Evolutionary conservation across 2,113 vertebrate genomes (phyloP).

Genomic region (Hiodon tergisus): DNA sequence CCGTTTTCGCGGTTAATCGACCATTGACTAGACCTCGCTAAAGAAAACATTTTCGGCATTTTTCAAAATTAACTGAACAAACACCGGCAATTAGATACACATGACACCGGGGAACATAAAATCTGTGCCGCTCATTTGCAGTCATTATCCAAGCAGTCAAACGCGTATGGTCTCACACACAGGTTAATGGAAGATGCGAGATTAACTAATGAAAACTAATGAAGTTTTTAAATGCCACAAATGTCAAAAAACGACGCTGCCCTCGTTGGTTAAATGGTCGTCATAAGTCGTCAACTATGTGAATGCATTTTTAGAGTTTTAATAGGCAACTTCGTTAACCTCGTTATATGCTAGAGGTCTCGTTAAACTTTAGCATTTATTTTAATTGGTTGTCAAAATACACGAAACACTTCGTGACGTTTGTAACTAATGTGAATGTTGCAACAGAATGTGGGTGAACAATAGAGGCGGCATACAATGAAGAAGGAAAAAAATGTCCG

Average conservation of each 20-base stretch:
- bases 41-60: not conserved
- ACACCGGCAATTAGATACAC: not conserved
- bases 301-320: no score
- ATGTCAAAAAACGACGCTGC: no score
- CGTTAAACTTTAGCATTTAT: no score
- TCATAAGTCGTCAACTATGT: no score
- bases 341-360: no score
- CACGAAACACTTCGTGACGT: not conserved
- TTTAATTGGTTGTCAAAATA: not conserved
- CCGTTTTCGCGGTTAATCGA: not conserved
- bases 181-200: not conserved
- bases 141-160: not conserved
- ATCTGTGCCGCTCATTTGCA: not conserved
- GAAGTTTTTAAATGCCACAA: no score
- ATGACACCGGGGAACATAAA: slow-evolving; percentile 9
- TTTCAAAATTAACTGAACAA: slow-evolving; percentile 6
- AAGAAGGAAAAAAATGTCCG: slow-evolving; percentile 3
- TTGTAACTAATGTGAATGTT: not conserved
- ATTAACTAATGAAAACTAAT: no score
- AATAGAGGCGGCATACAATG: slow-evolving; percentile 18
- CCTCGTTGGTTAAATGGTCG: no score
- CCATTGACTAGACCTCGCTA: not conserved
- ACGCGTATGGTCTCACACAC: not conserved
- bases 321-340: no score
- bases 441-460: slow-evolving; percentile 2